These are phyloP conservation scores for Thysanoteuthis rhombus DNA, from an alignment of 2,888 invertebrate genomes.

Conservation along the genomic window DNA sequence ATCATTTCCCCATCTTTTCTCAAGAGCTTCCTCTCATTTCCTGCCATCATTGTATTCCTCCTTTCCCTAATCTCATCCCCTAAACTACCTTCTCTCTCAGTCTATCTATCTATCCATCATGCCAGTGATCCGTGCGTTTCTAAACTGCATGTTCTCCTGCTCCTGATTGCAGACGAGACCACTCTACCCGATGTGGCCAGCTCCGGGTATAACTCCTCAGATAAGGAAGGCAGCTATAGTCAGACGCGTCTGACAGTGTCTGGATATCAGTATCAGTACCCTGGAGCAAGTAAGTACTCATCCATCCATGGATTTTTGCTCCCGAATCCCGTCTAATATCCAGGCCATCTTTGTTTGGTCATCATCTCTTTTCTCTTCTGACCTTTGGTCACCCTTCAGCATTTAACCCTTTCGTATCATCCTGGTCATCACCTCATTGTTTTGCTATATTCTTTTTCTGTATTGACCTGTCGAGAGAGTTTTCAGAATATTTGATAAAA, in stretches of 20 bases:
- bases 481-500: too few species aligned
- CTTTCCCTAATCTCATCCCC: neutral
- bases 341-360: neutral
- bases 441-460: neutral
- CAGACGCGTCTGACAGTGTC: slow-evolving; percentile 42
- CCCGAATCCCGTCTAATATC: neutral
- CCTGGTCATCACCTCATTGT: neutral
- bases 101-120: neutral
- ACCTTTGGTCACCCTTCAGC: neutral
- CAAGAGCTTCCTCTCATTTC: neutral
- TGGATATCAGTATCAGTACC: slow-evolving; percentile 41
- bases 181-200: slow-evolving; percentile 62
- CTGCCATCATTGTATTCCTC: neutral
- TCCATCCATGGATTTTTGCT: neutral
- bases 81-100: neutral
- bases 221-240: slow-evolving; percentile 56
- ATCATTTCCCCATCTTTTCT: neutral
- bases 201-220: slow-evolving; percentile 58
- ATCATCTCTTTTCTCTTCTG: neutral
- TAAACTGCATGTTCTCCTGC: slow-evolving; percentile 16
- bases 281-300: slow-evolving; percentile 28
- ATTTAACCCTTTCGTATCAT: neutral
- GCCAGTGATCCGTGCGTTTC: neutral
- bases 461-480: too few species aligned
- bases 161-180: slow-evolving; percentile 51